phyloP scores from a whole-genome alignment of 1,140 invertebrate species.

The Carposina sasakii region DNA sequence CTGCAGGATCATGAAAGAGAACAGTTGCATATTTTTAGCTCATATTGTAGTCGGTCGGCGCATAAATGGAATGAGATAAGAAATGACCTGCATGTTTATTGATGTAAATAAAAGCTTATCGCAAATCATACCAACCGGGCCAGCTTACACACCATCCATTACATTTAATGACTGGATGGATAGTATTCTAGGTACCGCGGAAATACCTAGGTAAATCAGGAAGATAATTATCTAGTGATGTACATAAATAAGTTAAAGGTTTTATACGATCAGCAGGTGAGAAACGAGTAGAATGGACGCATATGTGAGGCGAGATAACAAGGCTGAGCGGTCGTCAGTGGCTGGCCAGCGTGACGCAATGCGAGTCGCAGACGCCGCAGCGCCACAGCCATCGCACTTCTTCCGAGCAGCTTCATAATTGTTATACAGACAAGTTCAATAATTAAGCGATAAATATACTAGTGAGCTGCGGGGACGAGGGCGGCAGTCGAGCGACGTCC shows the following conservation, averaged over 20 bases:
- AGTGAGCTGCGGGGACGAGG: conserved; percentile 54
- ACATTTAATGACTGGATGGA: too few relatives aligned
- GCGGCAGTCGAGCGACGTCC: conserved; percentile 63
- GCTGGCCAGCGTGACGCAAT: conserved; percentile 39
- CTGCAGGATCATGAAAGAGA: too few relatives aligned
- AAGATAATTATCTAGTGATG: conserved; percentile 33
- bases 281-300: conserved; percentile 35
- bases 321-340: conserved; percentile 39
- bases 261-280: conserved; percentile 46
- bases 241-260: conserved; percentile 48
- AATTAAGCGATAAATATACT: conserved; percentile 71
- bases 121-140: too few relatives aligned
- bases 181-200: too few relatives aligned
- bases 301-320: conserved; percentile 44
- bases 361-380: conserved; percentile 53
- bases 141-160: too few relatives aligned
- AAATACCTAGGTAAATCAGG: conserved; percentile 37
- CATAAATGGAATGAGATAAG: too few relatives aligned
- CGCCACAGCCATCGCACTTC: conserved; percentile 45
- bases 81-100: too few relatives aligned
- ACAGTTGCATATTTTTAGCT: too few relatives aligned
- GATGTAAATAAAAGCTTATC: too few relatives aligned
- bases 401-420: conserved; percentile 59
- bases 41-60: too few relatives aligned
- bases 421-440: conserved; percentile 66